Conservation (phyloP, 2,113 vertebrate species). For the Nycticryphes semicollaris region DNA sequence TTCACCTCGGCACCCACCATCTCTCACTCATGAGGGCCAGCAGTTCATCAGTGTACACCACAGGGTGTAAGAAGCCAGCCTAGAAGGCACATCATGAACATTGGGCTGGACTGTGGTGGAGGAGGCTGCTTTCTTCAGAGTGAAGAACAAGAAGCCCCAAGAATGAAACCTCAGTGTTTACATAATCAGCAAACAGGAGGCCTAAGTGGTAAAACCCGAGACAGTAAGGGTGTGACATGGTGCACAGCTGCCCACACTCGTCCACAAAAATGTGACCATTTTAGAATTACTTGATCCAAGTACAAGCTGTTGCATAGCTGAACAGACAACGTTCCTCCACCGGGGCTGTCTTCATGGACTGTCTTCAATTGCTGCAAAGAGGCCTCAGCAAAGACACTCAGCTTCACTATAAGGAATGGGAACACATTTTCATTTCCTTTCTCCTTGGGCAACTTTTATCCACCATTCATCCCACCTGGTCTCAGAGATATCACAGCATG, state of each 20-base stretch:
- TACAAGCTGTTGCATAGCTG: background rate
- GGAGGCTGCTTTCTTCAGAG: background rate
- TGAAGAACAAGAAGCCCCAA: background rate
- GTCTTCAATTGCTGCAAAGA: background rate
- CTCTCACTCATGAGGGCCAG: background rate
- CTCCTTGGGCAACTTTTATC: background rate
- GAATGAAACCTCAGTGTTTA: background rate
- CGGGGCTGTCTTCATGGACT: background rate
- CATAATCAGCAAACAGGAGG: background rate
- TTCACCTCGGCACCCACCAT: accelerated
- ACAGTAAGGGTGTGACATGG: background rate
- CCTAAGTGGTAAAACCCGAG: background rate
- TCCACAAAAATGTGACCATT: constrained; percentile 31
- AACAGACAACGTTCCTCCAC: background rate
- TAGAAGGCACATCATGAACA: background rate
- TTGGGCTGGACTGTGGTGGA: background rate
- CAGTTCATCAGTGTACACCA: background rate
- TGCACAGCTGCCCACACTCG: background rate
- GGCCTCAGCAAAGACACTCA: background rate
- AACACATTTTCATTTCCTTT: background rate
- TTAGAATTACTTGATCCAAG: constrained; percentile 7
- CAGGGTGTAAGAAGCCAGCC: accelerated
- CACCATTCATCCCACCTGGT: background rate
- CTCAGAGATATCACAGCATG: background rate
- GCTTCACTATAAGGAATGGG: background rate